phyloP scores from a whole-genome alignment of 1,140 invertebrate species.

The Scaptomyza pallida region DNA sequence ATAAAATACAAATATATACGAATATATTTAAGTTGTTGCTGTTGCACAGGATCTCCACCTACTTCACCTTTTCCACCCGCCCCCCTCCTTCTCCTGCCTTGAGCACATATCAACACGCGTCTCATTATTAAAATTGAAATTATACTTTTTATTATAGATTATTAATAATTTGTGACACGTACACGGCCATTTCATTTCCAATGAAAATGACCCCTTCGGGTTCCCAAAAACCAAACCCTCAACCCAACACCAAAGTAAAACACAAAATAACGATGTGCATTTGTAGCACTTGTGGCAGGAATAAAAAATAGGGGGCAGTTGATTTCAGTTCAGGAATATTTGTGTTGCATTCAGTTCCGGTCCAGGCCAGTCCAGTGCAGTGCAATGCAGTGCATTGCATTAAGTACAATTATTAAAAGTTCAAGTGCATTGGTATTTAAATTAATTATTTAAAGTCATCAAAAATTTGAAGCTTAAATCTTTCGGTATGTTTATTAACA shows the following conservation, averaged over 20 bases:
- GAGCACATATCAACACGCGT: slow-evolving; percentile 67
- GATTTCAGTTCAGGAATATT: not conserved
- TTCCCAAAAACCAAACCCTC: slow-evolving; percentile 6
- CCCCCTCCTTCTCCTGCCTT: not conserved
- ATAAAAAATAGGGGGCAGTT: not conserved
- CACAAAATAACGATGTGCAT: slow-evolving; percentile 15
- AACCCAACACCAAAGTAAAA: too few species aligned
- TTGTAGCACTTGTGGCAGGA: not conserved
- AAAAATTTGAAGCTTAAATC: too few species aligned
- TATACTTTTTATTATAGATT: slow-evolving; percentile 80
- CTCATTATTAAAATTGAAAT: slow-evolving; percentile 78
- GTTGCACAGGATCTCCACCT: slow-evolving; percentile 26
- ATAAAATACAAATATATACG: not conserved
- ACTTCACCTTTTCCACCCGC: too few species aligned
- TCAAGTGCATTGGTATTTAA: too few species aligned
- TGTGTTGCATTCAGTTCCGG: too few species aligned
- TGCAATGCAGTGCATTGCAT: too few species aligned
- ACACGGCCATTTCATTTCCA: slow-evolving; percentile 56
- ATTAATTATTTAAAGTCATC: too few species aligned
- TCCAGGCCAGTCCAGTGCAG: too few species aligned
- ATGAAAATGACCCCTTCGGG: slow-evolving; percentile 48
- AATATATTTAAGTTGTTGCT: not conserved
- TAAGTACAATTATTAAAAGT: too few species aligned
- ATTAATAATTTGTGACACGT: slow-evolving; percentile 82
- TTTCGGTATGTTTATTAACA: too few species aligned